phyloP scores from a whole-genome alignment of 2,113 vertebrate genomes.

The Nerophis lumbriciformis region DNA sequence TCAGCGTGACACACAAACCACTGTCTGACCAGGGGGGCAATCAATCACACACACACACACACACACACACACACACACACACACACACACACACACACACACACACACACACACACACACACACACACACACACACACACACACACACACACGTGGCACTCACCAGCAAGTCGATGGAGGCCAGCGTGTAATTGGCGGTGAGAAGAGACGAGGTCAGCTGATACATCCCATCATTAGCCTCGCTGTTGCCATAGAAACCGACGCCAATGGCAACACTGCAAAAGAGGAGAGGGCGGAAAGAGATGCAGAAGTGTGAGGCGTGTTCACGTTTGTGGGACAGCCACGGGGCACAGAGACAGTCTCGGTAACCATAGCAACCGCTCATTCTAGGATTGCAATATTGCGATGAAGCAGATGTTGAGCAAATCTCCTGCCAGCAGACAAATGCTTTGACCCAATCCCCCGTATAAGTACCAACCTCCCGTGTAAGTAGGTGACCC shows the following conservation, averaged over 20 bases:
- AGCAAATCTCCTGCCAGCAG: conserved; percentile 17
- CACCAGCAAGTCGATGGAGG: conserved; percentile 85
- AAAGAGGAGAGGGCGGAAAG: conserved; percentile 1
- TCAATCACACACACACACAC: conserved; percentile 30
- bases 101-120: conserved; percentile 13
- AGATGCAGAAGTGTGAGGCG: conserved; percentile 28
- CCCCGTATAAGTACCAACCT: conserved; percentile 64
- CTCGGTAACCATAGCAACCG: conserved; percentile 32
- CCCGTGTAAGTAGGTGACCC: conserved; percentile 72
- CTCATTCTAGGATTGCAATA: conserved; percentile 62
- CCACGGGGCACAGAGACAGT: too few relatives aligned
- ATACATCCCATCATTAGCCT: conserved; percentile 91
- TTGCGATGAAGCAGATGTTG: conserved; percentile 51
- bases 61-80: conserved; percentile 9
- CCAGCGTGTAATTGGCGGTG: conserved; percentile 88
- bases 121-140: too few relatives aligned
- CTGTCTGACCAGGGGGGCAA: conserved; percentile 34
- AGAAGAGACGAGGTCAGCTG: conserved; percentile 88
- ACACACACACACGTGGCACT: conserved; percentile 45
- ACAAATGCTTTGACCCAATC: conserved; percentile 70
- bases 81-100: conserved; percentile 9
- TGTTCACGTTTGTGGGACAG: background rate
- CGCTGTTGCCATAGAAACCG: conserved; percentile 95
- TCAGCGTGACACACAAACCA: conserved; percentile 46
- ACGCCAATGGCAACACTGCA: conserved; percentile 85